Base-by-base conservation (phyloP, 2,888 invertebrate species). In the Hesperia comma region DNA sequence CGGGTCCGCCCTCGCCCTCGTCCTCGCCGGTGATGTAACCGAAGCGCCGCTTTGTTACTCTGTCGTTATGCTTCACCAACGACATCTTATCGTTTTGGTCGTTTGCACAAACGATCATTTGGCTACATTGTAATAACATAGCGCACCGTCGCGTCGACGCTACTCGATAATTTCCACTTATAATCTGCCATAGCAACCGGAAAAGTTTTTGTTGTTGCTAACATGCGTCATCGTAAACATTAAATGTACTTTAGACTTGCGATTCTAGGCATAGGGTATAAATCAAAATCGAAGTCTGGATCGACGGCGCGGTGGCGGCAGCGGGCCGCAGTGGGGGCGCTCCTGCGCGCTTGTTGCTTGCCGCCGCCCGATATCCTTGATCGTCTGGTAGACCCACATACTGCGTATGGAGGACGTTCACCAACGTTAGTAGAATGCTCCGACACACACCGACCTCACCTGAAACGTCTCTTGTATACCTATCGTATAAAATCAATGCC, bases 281-380 rank as follows among this genome's bases (percentile, higher is more conserved):
- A 68, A 73, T 74, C 71, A 74, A 82, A 80, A 77, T 69, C 71
- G 81, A 82, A 81, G 79, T 69, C 82, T 85, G 86, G 82, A 85
- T 74, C 82, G 79, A 70, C 79, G 82, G 75, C 77, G 80, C 74
- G 87, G 89, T 82, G 79, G 70, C 78, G 82, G 75, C 77, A 80
- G 74, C 87, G 88, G 88, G 79, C 82, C 70, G 82, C 84, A 69
- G 75, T 85, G 76, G 79, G 83, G 79, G 83, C 86, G 78, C 80
- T 88, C 71, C 76, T 89, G 67, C 83, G 81, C 79, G 86, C 84
- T 79, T 92, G 90, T 83, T 92, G 90, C 79, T 74, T 89, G 79
- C 92, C 88, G 75, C 81, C 89, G 69, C 77, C 85, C 71, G 88
- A 87, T 74, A 82, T 82, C 69, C 81, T 91, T 68, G 78, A 79